Percentiles rank a stretch among this genome's conserved stretches.
Conservation (phyloP, 1,140 invertebrate species). For the honey bee (Apis mellifera) region Amel_HAv3.1 CM009938.2:2496001-2496500, state of each 20-base stretch:
- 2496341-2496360: conserved; percentile 99
- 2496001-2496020: background rate
- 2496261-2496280: conserved; percentile 11
- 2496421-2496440: conserved; percentile 95
- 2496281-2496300: conserved; percentile 11
- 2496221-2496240: background rate
- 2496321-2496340: conserved; percentile 86
- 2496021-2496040: background rate
- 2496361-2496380: conserved; percentile 99
- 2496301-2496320: conserved; percentile 56
- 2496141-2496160: no score
- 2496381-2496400: conserved; percentile 98
- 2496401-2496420: conserved; percentile 95
- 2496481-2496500: conserved; percentile 99
- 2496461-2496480: conserved; percentile 99
- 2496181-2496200: background rate
- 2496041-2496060: background rate
- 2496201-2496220: background rate
- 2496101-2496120: background rate
- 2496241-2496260: background rate
- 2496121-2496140: background rate
- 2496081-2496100: background rate
- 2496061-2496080: no score
- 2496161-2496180: background rate
- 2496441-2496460: conserved; percentile 97